Base-by-base conservation (phyloP, 2,888 invertebrate genomes). In the Phania funesta region DNA sequence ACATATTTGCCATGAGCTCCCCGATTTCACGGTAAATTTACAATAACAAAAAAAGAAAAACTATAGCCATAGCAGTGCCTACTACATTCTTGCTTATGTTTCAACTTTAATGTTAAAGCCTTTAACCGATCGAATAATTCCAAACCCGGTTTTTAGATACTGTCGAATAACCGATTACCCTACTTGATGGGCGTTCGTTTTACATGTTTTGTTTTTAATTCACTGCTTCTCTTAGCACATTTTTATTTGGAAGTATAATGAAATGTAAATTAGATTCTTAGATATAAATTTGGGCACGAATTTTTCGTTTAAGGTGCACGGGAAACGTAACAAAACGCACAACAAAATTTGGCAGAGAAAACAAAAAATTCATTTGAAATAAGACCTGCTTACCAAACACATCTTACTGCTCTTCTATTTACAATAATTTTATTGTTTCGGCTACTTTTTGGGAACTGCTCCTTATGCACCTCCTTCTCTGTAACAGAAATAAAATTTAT, bases 231-330 rank as follows among this genome's bases (percentile, higher is more conserved):
- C 46, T 48, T 26, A 20, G 4, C 20, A 29, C 20, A 35, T 26
- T 50, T 58, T 35, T 9, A 67, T 50, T 67, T 41, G 50, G 24
- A 18, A 58, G 41, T 32, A 26, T 22, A 71, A 78, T 64, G 71
- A 58, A 64, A 79, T 79, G 78, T 41, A 52, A 79, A 79, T 79
- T 65, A 65, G 65, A 79, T 79, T 44, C 71, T 41, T 52, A 1
- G 58, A 67, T 44, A 44, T 41, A 58, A 60, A 60, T 58, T 54
- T 73, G 20, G 32, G 35, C 41, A 65, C 13, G 35, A 65, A 32
- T n/a, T 44, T 24, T 44, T 41, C 11, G 1, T 56, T 78, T 64
- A 9, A 65, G 22, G 18, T 32, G 18, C 46, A 26, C n/a, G 2
- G 2, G 8, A 22, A 11, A 18, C 26, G 58, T 41, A 38, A 50